A percentile compares a stretch with the other conserved stretches of the same genome.
Evolutionary conservation across 2,113 vertebrate species (phyloP).

Genomic region (Sula dactylatra): DNA sequence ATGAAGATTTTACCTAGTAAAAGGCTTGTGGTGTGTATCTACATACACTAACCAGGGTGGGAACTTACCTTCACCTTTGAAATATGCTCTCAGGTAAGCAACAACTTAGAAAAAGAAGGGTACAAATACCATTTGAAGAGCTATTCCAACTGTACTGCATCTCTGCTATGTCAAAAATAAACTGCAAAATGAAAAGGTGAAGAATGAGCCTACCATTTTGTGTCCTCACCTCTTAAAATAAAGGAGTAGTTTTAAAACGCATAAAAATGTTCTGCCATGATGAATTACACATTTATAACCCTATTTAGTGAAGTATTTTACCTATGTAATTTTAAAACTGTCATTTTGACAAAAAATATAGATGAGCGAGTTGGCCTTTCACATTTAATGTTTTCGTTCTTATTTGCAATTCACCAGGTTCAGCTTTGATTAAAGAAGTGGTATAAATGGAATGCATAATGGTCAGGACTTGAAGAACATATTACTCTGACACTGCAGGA

Average conservation of each 20-base stretch:
- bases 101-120: neutral
- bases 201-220: constrained; percentile 59
- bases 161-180: constrained; percentile 44
- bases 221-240: constrained; percentile 68
- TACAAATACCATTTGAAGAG: constrained; percentile 38
- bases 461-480: constrained; percentile 60
- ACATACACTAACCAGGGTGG: neutral
- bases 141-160: constrained; percentile 18
- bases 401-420: constrained; percentile 77
- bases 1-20: neutral
- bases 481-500: constrained; percentile 46
- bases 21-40: neutral
- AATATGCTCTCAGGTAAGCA: neutral
- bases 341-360: constrained; percentile 82
- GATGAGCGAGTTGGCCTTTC: constrained; percentile 76
- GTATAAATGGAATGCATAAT: constrained; percentile 60
- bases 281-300: constrained; percentile 78
- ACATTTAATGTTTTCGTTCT: constrained; percentile 77
- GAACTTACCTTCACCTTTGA: neutral
- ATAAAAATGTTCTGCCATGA: constrained; percentile 76
- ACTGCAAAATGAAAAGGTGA: constrained; percentile 45
- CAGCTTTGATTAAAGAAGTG: constrained; percentile 77
- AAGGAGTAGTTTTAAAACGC: constrained; percentile 72
- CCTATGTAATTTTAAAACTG: constrained; percentile 80
- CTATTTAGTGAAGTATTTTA: constrained; percentile 78